A percentile compares a stretch with the other conserved stretches of the same genome.
Evolutionary conservation across 1,140 invertebrate species (phyloP).

Genomic region (Reticulitermes speratus): DNA sequence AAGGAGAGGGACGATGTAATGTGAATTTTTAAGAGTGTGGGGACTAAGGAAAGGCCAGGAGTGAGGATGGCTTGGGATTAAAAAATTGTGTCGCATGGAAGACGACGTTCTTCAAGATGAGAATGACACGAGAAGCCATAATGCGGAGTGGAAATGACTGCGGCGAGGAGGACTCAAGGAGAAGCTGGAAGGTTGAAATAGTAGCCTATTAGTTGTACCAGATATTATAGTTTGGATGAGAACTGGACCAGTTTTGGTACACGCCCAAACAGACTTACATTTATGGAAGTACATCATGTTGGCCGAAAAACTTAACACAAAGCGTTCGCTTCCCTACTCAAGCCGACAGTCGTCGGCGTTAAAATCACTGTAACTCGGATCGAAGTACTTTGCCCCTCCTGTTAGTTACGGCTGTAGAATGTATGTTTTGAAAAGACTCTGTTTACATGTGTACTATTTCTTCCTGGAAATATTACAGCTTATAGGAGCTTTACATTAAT

Average conservation of each 20-base stretch:
- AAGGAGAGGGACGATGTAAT: conserved; percentile 21
- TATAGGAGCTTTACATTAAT: too few relatives aligned
- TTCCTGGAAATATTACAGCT: too few relatives aligned
- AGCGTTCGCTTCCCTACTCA: too few relatives aligned
- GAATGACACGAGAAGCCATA: not conserved
- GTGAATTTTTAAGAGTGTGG: conserved; percentile 18
- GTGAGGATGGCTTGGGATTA: conserved; percentile 19
- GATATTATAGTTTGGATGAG: not conserved
- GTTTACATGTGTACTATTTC: too few relatives aligned
- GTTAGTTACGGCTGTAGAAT: too few relatives aligned
- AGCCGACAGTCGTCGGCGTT: too few relatives aligned
- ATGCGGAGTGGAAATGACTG: not conserved
- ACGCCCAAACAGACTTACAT: too few relatives aligned
- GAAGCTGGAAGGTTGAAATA: not conserved
- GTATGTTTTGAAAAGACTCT: too few relatives aligned
- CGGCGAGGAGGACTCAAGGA: not conserved
- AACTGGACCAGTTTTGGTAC: not conserved
- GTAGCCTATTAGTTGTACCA: not conserved
- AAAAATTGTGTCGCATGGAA: conserved; percentile 19
- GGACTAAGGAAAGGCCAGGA: not conserved
- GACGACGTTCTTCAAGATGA: not conserved
- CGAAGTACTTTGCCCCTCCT: too few relatives aligned
- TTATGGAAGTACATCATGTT: too few relatives aligned
- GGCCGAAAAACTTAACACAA: too few relatives aligned
- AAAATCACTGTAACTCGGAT: too few relatives aligned